Evolutionary conservation across 1,140 invertebrate species (phyloP).

Genomic region (Oreohelix idahoensis): DNA sequence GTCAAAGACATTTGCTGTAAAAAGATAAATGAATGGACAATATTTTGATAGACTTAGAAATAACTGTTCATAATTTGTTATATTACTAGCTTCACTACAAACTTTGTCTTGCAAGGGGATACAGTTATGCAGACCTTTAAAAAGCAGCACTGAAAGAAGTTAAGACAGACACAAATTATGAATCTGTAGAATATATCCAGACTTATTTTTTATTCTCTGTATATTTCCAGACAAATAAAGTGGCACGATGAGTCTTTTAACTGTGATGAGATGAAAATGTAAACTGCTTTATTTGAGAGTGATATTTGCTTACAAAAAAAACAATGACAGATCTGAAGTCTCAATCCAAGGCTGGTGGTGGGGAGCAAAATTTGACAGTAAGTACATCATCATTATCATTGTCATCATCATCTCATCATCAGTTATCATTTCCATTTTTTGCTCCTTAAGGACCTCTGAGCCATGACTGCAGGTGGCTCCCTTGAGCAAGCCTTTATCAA

Average conservation of each 20-base stretch:
- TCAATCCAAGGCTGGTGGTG: constrained; percentile 53
- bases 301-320: background rate
- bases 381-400: constrained; percentile 2
- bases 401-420: too few relatives aligned
- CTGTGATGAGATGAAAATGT: background rate
- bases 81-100: too few relatives aligned
- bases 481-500: too few relatives aligned
- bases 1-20: too few relatives aligned
- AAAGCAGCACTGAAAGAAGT: background rate
- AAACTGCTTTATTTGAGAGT: background rate
- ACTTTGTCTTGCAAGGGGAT: background rate
- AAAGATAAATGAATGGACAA: too few relatives aligned
- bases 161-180: background rate
- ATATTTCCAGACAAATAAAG: background rate
- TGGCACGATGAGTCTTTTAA: background rate
- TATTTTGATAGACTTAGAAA: too few relatives aligned
- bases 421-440: too few relatives aligned
- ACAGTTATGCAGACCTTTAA: background rate
- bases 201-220: background rate
- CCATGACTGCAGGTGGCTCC: background rate
- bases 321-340: constrained; percentile 52
- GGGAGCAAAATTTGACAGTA: constrained; percentile 62
- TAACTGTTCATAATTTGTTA: too few relatives aligned
- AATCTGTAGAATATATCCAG: background rate
- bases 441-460: background rate